phyloP scores from a whole-genome alignment of 2,797 vertebrate species.

The Anas georgica region DNA sequence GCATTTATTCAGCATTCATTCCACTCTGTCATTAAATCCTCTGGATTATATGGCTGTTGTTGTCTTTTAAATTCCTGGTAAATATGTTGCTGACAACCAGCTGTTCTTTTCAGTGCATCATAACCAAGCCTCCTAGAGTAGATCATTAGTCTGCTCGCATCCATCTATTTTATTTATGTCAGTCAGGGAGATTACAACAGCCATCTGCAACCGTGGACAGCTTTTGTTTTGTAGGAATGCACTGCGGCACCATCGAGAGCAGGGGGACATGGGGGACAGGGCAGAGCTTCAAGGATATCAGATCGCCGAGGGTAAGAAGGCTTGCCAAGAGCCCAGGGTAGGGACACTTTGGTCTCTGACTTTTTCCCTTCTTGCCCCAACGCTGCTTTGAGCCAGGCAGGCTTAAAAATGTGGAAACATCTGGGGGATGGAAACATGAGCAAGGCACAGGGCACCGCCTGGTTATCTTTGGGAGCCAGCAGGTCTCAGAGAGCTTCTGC shows the following conservation, averaged over 20 bases:
- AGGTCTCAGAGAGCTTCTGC: not conserved
- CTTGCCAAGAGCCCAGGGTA: not conserved
- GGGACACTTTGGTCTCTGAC: not conserved
- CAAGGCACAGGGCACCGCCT: not conserved
- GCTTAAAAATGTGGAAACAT: accelerated
- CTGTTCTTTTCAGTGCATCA: conserved; percentile 53
- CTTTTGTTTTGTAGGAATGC: not conserved
- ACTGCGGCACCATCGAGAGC: not conserved
- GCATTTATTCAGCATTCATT: conserved; percentile 47
- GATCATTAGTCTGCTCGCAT: conserved; percentile 30
- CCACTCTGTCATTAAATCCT: conserved; percentile 61
- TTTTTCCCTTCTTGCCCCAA: not conserved
- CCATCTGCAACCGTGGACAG: conserved; percentile 8
- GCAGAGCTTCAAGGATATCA: not conserved
- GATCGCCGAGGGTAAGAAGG: not conserved
- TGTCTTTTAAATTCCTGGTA: conserved; percentile 64
- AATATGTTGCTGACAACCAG: conserved; percentile 64
- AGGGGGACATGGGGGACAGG: not conserved
- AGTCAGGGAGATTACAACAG: conserved; percentile 1
- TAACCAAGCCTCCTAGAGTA: conserved; percentile 10
- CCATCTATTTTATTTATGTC: conserved; percentile 7
- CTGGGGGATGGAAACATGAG: not conserved
- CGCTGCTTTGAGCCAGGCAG: not conserved
- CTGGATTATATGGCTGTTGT: conserved; percentile 47
- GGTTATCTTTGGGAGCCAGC: not conserved